Evolutionary conservation across 2,888 invertebrate genomes (phyloP), one percentile per base, ranked within the genome.

Genomic region (Trissolcus brochymenae): DNA sequence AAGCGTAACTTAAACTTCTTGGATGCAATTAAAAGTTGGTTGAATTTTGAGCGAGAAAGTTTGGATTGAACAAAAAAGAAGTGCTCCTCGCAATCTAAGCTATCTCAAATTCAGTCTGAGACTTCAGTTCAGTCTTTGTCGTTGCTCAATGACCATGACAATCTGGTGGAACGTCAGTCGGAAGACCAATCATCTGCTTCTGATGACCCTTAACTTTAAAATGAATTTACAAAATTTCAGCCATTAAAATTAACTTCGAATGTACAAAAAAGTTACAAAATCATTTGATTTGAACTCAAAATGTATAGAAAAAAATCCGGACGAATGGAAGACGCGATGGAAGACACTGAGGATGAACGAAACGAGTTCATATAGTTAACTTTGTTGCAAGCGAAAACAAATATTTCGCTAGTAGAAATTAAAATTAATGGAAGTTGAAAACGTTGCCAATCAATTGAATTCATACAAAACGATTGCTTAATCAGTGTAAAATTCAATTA

Each of bases 121-220:
- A 74, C 73, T 66, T 73, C 46, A 51, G 54, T 61, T 73, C 73
- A 73, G 73, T 73, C 74, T 62, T 67, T 46, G 61, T 60, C 7
- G 57, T 66, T 66, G 53, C 35, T 65, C 41, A 65, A 49, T 61
- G 56, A 66, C 56, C 61, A 50, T 65, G 50, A 17, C 7, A 54
- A 60, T 60, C 35, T 16, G 13, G 13, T 54, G 9, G 43, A 46
- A 72, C 59, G 60, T 64, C 62, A 71, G 51, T 62, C 71, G 13
- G 29, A 50, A 61, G 54, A 46, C 2, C 17, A 49, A 16, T 19
- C 67, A 51, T 49, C 43, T 60, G n/a, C 35, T 35, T 14, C 41
- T 57, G 35, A 50, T 50, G 29, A 55, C 41, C 14, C 35, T 35
- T 11, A 35, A 35, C 35, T 35, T 35, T 7, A 9, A 35, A 35